Evolutionary conservation across 2,797 vertebrate genomes (phyloP).

Genomic region (Phrynocephalus vlangalii): DNA sequence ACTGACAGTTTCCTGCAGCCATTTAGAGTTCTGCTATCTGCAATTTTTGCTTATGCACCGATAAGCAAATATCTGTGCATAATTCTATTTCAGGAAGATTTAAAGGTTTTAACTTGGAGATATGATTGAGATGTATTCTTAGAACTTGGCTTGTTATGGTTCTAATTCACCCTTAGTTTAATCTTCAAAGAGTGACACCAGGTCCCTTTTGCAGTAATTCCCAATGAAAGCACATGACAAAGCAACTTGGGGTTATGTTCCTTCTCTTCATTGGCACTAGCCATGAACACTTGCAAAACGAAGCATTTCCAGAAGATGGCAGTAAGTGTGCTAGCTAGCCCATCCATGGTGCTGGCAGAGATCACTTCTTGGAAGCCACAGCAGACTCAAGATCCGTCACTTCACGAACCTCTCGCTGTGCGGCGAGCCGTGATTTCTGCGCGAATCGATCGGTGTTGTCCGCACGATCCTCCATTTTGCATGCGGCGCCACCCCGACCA

Average conservation of each 20-base stretch:
- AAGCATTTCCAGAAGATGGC: slow-evolving; percentile 37
- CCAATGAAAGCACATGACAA: background rate
- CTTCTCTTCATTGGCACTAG: background rate
- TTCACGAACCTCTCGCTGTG: no score
- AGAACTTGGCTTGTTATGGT: background rate
- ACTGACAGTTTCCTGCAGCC: background rate
- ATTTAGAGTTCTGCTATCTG: background rate
- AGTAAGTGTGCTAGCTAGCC: slow-evolving; percentile 6
- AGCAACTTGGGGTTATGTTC: background rate
- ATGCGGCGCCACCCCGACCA: no score
- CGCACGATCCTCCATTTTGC: no score
- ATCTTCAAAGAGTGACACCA: background rate
- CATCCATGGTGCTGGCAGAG: background rate
- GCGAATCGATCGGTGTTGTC: no score
- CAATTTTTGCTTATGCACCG: no score
- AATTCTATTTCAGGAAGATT: background rate
- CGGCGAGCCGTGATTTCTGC: no score
- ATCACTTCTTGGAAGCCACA: slow-evolving; percentile 1
- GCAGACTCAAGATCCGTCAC: no score
- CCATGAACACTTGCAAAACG: background rate
- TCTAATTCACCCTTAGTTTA: background rate
- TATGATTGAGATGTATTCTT: background rate
- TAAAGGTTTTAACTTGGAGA: background rate
- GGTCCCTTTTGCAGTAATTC: background rate
- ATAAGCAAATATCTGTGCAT: background rate